phyloP scores from a whole-genome alignment of 2,113 vertebrate genomes.

The Phaetusa simplex region DNA sequence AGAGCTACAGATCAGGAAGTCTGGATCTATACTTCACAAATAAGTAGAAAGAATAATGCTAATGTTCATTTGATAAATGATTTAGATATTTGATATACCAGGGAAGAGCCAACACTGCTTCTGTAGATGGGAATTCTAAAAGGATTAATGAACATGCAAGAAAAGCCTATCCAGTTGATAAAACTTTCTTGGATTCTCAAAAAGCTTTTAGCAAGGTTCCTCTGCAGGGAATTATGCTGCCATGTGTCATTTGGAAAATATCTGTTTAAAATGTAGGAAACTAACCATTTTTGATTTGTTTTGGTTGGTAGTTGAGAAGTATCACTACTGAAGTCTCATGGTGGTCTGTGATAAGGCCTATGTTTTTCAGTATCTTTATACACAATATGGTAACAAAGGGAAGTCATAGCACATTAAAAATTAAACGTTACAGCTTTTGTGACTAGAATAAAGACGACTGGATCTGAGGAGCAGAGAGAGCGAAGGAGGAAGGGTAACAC shows the following conservation, averaged over 20 bases:
- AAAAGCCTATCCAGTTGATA: not conserved
- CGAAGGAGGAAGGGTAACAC: rapidly evolving
- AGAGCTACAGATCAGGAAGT: not conserved
- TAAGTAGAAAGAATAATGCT: not conserved
- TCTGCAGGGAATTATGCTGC: not conserved
- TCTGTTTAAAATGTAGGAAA: not conserved
- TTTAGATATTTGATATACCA: not conserved
- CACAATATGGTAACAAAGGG: not conserved
- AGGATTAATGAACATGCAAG: not conserved
- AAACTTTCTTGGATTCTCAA: not conserved
- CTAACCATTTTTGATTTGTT: not conserved
- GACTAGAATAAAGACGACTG: not conserved
- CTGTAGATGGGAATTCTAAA: not conserved
- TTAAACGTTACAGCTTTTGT: not conserved
- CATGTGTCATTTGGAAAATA: not conserved
- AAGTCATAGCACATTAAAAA: not conserved
- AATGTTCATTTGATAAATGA: not conserved
- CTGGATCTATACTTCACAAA: not conserved
- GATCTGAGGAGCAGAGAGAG: not conserved
- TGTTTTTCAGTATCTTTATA: not conserved
- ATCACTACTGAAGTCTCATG: not conserved
- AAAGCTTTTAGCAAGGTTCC: not conserved
- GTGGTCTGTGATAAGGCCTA: not conserved
- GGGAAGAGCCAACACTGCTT: not conserved
- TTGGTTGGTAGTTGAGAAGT: not conserved